Evolutionary conservation across 1,140 invertebrate genomes (phyloP), one percentile per base, ranked within the genome.

Genomic region (Cotesia chilonis): DNA sequence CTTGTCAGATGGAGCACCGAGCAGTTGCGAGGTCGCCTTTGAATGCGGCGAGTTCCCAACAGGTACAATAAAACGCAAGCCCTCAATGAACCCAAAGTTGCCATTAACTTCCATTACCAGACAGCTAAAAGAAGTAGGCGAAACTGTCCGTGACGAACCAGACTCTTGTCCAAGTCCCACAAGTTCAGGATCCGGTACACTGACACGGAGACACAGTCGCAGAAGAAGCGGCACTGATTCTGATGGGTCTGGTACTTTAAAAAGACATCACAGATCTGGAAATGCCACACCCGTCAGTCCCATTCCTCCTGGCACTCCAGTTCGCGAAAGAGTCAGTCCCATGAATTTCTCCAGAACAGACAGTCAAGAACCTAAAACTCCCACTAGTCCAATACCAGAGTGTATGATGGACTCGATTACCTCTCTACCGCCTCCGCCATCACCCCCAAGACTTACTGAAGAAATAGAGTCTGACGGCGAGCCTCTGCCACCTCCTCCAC

Each of bases 31-130:
- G 79, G 85, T 84, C 81, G 84, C 84, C 0, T 86, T 85, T 37
- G 85, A 87, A 55, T 87, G 85, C 38, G 84, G 85, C 1, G 85
- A 86, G 73, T 87, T 89, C 75, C 86, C 85, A 54, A 87, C 85
- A 0, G 90, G 90, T 14, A 96, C 94, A 36, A 96, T 96, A 57
- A 96, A 96, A 82, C 88, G 95, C 28, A 96, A 96, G 81, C 94
- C 94, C 0, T 94, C 93, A 5, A 94, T 94, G 91, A 95, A 94
- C 81, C 94, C 94, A 0, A 95, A 95, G 82, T 89, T 96, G n/a
- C 95, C 95, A 0, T 81, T 97, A 57, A 97, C 95, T 6, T 94
- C 93, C 70, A 96, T 95, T 79, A 96, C 95, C 0, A 88, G 95
- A n/a, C 94, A 95, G 76, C 84, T 95, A 63, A 94, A 94, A 79